Evolutionary conservation across 1,140 invertebrate species (phyloP).

Genomic region (Ectropis grisescens): DNA sequence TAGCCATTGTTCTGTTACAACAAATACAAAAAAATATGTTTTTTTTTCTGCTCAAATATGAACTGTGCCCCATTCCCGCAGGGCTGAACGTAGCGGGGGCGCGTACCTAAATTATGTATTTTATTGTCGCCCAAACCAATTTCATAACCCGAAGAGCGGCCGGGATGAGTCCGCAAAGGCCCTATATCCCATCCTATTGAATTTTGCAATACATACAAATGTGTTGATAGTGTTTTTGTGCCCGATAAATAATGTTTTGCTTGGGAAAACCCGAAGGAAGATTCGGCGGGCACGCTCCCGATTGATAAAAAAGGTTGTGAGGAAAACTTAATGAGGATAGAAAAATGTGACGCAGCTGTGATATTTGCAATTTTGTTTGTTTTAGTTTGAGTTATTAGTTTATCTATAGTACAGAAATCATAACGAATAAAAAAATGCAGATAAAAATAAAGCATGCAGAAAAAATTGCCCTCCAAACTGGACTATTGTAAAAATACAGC

Average conservation of each 20-base stretch:
- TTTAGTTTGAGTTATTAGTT: no score
- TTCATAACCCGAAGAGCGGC: slow-evolving; percentile 47
- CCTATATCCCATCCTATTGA: slow-evolving; percentile 21
- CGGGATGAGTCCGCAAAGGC: slow-evolving; percentile 20
- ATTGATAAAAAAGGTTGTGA: slow-evolving; percentile 1
- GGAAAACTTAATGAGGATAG: background rate
- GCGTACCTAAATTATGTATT: slow-evolving; percentile 58
- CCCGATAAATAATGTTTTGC: background rate
- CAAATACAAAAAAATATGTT: no score
- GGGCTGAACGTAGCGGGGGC: slow-evolving; percentile 10
- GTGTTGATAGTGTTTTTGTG: slow-evolving; percentile 9
- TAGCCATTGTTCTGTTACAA: no score
- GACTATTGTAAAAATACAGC: no score
- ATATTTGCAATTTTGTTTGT: no score
- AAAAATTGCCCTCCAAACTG: no score
- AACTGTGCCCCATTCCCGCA: background rate
- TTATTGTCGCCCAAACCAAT: slow-evolving; percentile 54
- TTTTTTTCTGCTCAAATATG: no score
- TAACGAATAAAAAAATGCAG: no score
- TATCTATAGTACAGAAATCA: no score
- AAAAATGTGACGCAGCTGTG: background rate
- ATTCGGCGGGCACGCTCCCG: no score
- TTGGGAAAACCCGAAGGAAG: no score
- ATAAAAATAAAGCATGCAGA: no score
- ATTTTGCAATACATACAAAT: slow-evolving; percentile 33